Base-by-base conservation (phyloP, 2,113 vertebrate genomes). In the Bubalus kerabau region DNA sequence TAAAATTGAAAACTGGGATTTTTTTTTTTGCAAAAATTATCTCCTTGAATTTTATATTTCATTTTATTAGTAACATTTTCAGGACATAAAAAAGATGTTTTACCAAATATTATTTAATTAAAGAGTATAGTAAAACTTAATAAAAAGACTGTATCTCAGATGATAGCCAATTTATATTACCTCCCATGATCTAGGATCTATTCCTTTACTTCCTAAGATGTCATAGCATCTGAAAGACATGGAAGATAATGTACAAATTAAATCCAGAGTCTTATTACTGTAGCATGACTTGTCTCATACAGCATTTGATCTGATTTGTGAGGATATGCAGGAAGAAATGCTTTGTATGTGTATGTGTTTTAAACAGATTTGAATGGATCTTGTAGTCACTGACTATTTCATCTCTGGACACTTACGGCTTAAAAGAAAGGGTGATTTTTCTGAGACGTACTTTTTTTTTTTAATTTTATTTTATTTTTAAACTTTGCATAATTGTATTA, bases 231-330 rank as follows among this genome's bases (percentile, higher is more conserved):
- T 89, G 24, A 93, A 90, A 97, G 26, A 91, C 9, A 64, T 10
- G 19, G 21, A 6, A 89, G 88, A 80, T 43, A 86, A 91, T 46
- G 67, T 36, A 92, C 16, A 92, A 57, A 88, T 92, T 84, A 93
- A 96, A 92, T 81, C 71, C n/a, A 87, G 67, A 89, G 64, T 87
- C 62, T 56, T 84, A 14, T 96, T 90, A 92, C 23, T 95, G 13
- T 4, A 64, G 57, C 62, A 76, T 80, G 56, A 40, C 28, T 95
- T 10, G 52, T 78, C 36, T 95, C 84, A 89, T 50, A 52, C n/a
- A 80, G 15, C 12, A 15, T n/a, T 96, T 95, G 94, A 96, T 96
- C 54, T 96, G 80, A 97, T 97, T 97, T 96, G 90, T 86, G 71
- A 92, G 80, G 54, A n/a, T 88, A 30, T 32, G 13, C 80, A 86